Evolutionary conservation across 2,888 invertebrate species (phyloP), one percentile per base, ranked within the genome.

Genomic region (Cryptophagus acutangulus): DNA sequence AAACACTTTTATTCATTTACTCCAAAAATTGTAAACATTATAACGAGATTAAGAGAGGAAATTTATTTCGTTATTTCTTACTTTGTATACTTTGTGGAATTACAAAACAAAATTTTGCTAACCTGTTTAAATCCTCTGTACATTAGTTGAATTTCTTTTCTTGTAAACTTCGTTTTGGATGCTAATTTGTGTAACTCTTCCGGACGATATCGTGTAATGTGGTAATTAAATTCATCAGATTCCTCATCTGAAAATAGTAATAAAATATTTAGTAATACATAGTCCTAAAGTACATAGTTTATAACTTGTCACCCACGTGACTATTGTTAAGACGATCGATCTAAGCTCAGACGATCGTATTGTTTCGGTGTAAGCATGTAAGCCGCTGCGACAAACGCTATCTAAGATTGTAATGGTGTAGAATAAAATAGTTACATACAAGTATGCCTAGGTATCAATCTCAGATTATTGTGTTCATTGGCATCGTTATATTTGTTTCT

Each of bases 121-220:
- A 26, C 87, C 81, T 91, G 90, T 63, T 91, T 91, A 67, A 91
- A 91, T 2, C 91, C 90, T 31, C 90, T 74, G 71, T 92, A 92
- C 74, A 92, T 90, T 50, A 89, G 79, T 62, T 90, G 88, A 58
- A 92, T 87, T 73, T 92, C 91, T 60, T 84, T 84, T 51, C 79
- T 72, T 2, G 84, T 79, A 74, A 91, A 91, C 58, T 86, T 82
- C 29, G 89, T 86, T 55, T 76, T 81, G 52, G 78, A 80, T 31
- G 86, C 84, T 29, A 91, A 75, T 42, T 83, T 81, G 36, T 82
- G 78, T 46, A 88, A 75, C 42, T 87, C 85, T 67, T 88, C 89
- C 0, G 90, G 89, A 46, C 87, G 78, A 72, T 89, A 83, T 1
- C 85, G 75, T 40, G 75, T 66, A 55, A 75, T 72, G 54, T 77